These are phyloP conservation scores for Nemurella pictetii DNA, from an alignment of 2,888 invertebrate species.

Conservation along the genomic window DNA sequence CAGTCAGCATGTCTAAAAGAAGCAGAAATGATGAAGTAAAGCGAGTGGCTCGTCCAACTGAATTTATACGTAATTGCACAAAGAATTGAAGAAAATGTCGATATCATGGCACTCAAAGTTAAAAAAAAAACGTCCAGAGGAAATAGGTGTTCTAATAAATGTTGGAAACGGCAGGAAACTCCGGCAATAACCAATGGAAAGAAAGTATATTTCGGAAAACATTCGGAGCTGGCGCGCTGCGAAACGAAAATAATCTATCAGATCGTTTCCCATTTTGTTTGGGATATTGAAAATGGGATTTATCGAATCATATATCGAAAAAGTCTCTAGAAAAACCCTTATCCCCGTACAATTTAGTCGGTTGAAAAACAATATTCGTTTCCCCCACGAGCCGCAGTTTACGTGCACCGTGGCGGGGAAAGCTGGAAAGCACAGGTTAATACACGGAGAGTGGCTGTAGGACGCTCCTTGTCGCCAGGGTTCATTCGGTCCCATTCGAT, in stretches of 20 bases:
- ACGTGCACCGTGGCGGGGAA: neutral
- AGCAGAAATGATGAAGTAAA: neutral
- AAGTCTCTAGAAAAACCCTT: neutral
- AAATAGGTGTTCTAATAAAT: neutral
- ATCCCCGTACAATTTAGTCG: neutral
- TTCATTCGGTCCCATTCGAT: neutral
- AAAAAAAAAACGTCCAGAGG: too few relatives aligned
- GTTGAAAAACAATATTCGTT: neutral
- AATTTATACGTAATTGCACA: neutral
- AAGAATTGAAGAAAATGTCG: neutral
- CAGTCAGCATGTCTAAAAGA: neutral
- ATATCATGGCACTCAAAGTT: neutral
- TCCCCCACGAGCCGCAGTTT: neutral
- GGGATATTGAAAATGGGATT: neutral
- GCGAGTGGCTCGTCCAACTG: neutral
- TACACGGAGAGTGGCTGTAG: too few relatives aligned
- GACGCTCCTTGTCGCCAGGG: neutral
- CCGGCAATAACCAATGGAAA: neutral
- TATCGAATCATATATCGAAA: neutral
- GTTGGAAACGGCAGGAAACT: neutral
- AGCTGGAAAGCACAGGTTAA: neutral
- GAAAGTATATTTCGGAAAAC: neutral
- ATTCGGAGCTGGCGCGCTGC: neutral
- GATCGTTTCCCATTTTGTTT: neutral
- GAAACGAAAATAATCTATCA: neutral